Conservation (phyloP, 2,797 vertebrate species). For the Xiphophorus birchmanni region DNA sequence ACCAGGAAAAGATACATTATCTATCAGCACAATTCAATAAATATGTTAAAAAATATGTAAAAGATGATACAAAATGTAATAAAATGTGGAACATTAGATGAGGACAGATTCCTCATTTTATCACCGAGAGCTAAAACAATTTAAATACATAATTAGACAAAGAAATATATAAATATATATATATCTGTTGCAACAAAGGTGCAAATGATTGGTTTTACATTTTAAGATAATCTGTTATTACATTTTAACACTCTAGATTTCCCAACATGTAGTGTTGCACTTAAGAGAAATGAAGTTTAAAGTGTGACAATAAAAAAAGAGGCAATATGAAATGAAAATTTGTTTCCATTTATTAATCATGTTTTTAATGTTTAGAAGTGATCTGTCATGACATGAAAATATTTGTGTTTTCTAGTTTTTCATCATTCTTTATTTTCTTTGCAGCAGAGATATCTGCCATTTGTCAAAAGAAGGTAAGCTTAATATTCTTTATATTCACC, state of each 20-base stretch:
- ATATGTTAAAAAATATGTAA: not conserved
- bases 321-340: not conserved
- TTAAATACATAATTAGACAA: no score
- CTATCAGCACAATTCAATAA: no score
- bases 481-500: slow-evolving; percentile 11
- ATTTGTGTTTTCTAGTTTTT: slow-evolving; percentile 29
- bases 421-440: slow-evolving; percentile 80
- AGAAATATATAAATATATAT: no score
- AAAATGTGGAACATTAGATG: not conserved
- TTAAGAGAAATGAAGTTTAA: not conserved
- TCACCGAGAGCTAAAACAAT: no score
- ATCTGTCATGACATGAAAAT: not conserved
- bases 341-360: not conserved
- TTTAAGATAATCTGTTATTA: not conserved
- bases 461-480: slow-evolving; percentile 99
- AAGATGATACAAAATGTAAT: not conserved
- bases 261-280: not conserved
- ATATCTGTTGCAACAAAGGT: not conserved
- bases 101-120: not conserved
- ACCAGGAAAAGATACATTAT: no score
- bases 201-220: not conserved
- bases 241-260: not conserved
- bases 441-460: slow-evolving; percentile 99
- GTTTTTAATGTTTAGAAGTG: not conserved
- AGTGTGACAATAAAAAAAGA: not conserved